Conservation (phyloP, 2,888 invertebrate genomes). For the Scaptomyza reducta region DNA sequence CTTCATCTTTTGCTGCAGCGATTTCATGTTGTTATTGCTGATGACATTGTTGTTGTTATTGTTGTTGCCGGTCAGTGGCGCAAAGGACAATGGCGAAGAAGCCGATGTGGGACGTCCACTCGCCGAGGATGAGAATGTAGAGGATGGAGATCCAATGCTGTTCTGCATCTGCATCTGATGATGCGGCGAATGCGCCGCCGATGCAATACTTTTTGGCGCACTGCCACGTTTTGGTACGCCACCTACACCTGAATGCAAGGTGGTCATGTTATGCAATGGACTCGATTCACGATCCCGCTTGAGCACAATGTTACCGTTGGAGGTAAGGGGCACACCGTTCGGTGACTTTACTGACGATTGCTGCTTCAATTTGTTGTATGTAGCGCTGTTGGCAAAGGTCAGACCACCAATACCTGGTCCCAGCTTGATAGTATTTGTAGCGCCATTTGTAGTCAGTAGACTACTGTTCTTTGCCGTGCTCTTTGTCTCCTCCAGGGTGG, state of each 20-base stretch:
- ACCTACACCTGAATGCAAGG: slow-evolving; percentile 53
- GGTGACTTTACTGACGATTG: slow-evolving; percentile 72
- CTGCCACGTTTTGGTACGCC: slow-evolving; percentile 69
- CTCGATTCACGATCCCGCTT: slow-evolving; percentile 82
- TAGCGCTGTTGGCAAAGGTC: slow-evolving; percentile 84
- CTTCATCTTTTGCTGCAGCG: slow-evolving; percentile 75
- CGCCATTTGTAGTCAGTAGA: slow-evolving; percentile 40
- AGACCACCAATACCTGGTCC: slow-evolving; percentile 84
- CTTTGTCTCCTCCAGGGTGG: slow-evolving; percentile 44
- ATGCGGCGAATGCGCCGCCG: slow-evolving; percentile 77
- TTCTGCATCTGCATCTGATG: slow-evolving; percentile 60
- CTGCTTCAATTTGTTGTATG: slow-evolving; percentile 84
- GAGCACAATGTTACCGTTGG: slow-evolving; percentile 76
- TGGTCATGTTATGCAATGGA: slow-evolving; percentile 77
- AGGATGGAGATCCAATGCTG: slow-evolving; percentile 62
- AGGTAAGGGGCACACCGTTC: slow-evolving; percentile 65
- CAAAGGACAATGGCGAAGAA: slow-evolving; percentile 54
- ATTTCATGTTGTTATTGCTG: slow-evolving; percentile 57
- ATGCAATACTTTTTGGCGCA: slow-evolving; percentile 82
- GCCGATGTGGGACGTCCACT: slow-evolving; percentile 35
- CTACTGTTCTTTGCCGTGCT: slow-evolving; percentile 25
- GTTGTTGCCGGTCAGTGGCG: slow-evolving; percentile 37
- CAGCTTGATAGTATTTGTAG: slow-evolving; percentile 83
- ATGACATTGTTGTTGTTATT: slow-evolving; percentile 23
- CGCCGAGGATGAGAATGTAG: slow-evolving; percentile 32